Percentiles rank a stretch among this genome's conserved stretches.
Conservation (phyloP, 2,797 vertebrate genomes). For the Pangasius larnaudii region DNA sequence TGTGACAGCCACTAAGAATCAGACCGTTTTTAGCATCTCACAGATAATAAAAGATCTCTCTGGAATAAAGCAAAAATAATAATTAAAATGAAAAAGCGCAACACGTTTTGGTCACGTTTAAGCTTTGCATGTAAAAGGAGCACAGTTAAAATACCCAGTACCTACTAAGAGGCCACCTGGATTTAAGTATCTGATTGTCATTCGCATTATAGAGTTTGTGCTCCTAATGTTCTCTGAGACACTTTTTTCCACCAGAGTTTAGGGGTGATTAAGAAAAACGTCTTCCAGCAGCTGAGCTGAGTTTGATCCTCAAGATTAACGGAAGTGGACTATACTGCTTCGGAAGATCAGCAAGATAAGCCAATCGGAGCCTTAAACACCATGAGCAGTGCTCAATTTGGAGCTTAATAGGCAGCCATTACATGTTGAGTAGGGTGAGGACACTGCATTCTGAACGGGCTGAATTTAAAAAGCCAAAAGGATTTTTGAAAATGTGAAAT, state of each 20-base stretch:
- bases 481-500: neutral
- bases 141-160: neutral
- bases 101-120: neutral
- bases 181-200: neutral
- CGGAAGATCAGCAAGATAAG: constrained; percentile 5
- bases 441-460: neutral
- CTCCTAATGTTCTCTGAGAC: neutral
- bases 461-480: neutral
- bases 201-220: neutral
- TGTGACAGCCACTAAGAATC: neutral
- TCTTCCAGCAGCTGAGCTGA: neutral
- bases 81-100: neutral
- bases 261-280: neutral
- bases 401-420: neutral
- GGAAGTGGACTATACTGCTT: neutral
- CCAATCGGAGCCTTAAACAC: neutral
- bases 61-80: neutral
- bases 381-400: neutral
- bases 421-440: too few species aligned
- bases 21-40: neutral
- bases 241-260: neutral
- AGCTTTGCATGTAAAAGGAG: neutral
- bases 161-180: neutral
- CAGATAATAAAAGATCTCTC: neutral
- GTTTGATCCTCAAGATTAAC: constrained; percentile 5